These are phyloP conservation scores for Yponomeuta sedellus DNA, from an alignment of 2,888 invertebrate species.

Conservation along the genomic window DNA sequence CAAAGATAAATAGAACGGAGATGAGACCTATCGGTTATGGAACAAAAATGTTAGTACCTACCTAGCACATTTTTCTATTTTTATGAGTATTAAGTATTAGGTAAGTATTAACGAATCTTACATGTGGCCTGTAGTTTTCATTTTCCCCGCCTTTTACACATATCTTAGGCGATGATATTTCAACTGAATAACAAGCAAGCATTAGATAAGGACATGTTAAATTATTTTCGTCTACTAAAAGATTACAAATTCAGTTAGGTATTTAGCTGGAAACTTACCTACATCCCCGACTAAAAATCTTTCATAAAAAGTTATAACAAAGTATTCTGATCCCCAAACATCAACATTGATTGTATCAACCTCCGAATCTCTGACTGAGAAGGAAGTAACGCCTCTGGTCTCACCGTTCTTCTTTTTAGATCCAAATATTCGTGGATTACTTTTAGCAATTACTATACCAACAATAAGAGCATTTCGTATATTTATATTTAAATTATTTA, in stretches of 20 bases:
- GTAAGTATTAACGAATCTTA: conserved; percentile 31
- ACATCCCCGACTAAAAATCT: conserved; percentile 83
- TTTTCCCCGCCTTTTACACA: conserved; percentile 72
- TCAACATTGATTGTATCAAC: conserved; percentile 84
- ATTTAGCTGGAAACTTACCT: conserved; percentile 57
- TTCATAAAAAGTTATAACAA: conserved; percentile 77
- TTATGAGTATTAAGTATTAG: not conserved
- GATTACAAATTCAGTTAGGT: not conserved
- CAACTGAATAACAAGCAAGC: conserved; percentile 61
- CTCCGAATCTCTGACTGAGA: conserved; percentile 84
- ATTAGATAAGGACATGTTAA: not conserved
- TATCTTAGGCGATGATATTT: conserved; percentile 81
- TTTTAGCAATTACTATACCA: conserved; percentile 81
- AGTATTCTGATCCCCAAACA: conserved; percentile 83
- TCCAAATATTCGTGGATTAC: conserved; percentile 70
- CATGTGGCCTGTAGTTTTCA: conserved; percentile 79
- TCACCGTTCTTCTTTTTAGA: conserved; percentile 70
- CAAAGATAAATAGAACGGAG: conserved; percentile 79
- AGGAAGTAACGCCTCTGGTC: conserved; percentile 83
- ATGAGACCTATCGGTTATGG: conserved; percentile 74
- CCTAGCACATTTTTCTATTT: no score
- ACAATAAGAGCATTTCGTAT: conserved; percentile 65
- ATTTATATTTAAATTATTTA: conserved; percentile 62
- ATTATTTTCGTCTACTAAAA: not conserved
- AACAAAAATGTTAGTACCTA: conserved; percentile 20